These are phyloP conservation scores for Synanceia verrucosa DNA, from an alignment of 2,797 vertebrate species.

Conservation along the genomic window DNA sequence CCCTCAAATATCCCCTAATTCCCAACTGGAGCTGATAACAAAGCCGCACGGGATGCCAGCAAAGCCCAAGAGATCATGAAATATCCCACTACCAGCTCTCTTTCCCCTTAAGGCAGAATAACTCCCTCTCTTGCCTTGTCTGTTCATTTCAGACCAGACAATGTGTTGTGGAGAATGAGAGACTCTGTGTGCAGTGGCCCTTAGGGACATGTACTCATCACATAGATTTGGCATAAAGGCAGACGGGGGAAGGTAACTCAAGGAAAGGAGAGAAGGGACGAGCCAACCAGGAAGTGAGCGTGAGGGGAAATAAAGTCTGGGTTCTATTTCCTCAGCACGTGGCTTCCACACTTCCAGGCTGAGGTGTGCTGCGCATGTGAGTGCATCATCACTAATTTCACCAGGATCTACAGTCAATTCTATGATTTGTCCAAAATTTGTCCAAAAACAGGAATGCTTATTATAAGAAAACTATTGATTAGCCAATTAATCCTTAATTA, in stretches of 20 bases:
- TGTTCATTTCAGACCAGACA: slow-evolving; percentile 72
- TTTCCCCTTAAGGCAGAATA: slow-evolving; percentile 55
- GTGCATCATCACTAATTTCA: slow-evolving; percentile 19
- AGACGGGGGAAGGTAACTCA: slow-evolving; percentile 60
- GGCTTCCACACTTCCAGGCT: slow-evolving; percentile 67
- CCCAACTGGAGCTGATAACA: slow-evolving; percentile 66
- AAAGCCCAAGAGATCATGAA: slow-evolving; percentile 71
- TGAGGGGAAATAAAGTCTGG: slow-evolving; percentile 42
- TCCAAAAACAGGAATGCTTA: too few species aligned
- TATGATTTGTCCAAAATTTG: too few species aligned
- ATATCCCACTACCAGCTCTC: slow-evolving; percentile 59
- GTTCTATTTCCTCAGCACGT: slow-evolving; percentile 62
- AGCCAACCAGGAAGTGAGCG: slow-evolving; percentile 28
- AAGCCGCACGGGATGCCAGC: slow-evolving; percentile 67
- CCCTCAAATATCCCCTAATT: slow-evolving; percentile 59
- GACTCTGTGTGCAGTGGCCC: slow-evolving; percentile 65
- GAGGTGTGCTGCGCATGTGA: slow-evolving; percentile 45
- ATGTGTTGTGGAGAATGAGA: slow-evolving; percentile 66
- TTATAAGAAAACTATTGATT: not conserved
- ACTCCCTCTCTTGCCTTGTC: slow-evolving; percentile 64
- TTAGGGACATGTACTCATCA: slow-evolving; percentile 64
- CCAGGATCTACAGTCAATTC: slow-evolving; percentile 30
- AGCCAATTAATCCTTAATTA: not conserved
- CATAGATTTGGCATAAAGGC: slow-evolving; percentile 43
- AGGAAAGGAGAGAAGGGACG: slow-evolving; percentile 52